Conservation (phyloP, 2,113 vertebrate genomes). For the Ictalurus punctatus region DNA sequence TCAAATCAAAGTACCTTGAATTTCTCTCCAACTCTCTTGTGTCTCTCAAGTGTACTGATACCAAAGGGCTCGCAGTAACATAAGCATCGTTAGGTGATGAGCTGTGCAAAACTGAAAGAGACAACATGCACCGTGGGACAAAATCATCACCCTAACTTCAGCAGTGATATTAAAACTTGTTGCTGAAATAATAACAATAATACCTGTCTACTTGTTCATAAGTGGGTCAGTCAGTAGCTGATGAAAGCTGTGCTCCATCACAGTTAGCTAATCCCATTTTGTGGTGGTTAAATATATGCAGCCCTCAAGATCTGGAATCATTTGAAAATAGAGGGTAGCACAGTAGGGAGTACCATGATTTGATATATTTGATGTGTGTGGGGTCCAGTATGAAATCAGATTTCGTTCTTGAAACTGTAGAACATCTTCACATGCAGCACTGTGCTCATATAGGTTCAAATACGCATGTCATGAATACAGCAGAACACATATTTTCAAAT, state of each 20-base stretch:
- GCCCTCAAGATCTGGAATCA: neutral
- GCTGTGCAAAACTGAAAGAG: conserved; percentile 3
- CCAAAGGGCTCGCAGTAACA: neutral
- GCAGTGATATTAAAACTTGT: conserved; percentile 6
- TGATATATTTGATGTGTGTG: neutral
- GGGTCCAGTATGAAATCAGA: neutral
- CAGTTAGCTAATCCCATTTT: conserved; percentile 42
- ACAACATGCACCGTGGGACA: neutral
- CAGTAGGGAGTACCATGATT: neutral
- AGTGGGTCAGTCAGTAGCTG: conserved; percentile 39
- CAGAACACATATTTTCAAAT: neutral
- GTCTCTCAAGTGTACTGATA: neutral
- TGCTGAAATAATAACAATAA: conserved; percentile 5
- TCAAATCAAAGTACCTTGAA: conserved; percentile 4
- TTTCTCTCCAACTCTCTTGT: neutral
- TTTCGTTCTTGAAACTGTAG: neutral
- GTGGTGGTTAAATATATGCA: conserved; percentile 35
- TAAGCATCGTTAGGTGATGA: neutral
- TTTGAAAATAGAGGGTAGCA: neutral
- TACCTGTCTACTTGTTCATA: conserved; percentile 28
- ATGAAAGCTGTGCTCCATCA: conserved; percentile 13
- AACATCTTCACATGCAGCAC: neutral
- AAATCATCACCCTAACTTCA: conserved; percentile 20
- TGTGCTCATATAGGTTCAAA: neutral
- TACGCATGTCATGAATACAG: neutral